Conservation (phyloP, 2,888 invertebrate species). For the Pristionchus exspectatus region DNA sequence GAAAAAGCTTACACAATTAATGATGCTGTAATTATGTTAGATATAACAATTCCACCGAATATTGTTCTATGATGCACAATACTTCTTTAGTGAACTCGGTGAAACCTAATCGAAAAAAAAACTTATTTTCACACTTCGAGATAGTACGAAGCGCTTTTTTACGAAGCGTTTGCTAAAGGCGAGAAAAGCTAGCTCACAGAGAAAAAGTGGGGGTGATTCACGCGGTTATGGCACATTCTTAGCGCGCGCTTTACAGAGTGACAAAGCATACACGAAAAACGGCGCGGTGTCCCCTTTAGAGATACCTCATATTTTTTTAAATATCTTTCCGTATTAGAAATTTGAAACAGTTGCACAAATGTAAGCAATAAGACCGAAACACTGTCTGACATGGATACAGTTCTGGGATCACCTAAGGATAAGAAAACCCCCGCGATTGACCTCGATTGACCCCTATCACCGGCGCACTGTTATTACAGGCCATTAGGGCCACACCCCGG, state of each 20-base stretch:
- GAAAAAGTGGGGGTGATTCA: background rate
- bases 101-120: background rate
- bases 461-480: constrained; percentile 29
- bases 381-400: too few relatives aligned
- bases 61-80: too few relatives aligned
- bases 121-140: background rate
- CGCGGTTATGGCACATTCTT: background rate
- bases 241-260: background rate
- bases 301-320: too few relatives aligned
- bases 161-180: constrained; percentile 17
- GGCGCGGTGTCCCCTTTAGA: too few relatives aligned
- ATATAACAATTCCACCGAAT: too few relatives aligned
- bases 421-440: background rate
- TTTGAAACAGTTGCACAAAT: too few relatives aligned
- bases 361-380: too few relatives aligned
- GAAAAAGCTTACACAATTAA: too few relatives aligned
- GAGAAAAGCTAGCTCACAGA: background rate
- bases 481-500: constrained; percentile 29
- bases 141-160: background rate
- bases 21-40: too few relatives aligned
- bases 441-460: constrained; percentile 11
- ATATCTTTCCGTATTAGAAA: too few relatives aligned
- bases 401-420: too few relatives aligned
- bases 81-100: background rate
- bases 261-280: too few relatives aligned